A percentile compares a stretch with the other conserved stretches of the same genome.
Evolutionary conservation across 2,888 invertebrate genomes (phyloP).

Genomic region (Coenonympha arcania): DNA sequence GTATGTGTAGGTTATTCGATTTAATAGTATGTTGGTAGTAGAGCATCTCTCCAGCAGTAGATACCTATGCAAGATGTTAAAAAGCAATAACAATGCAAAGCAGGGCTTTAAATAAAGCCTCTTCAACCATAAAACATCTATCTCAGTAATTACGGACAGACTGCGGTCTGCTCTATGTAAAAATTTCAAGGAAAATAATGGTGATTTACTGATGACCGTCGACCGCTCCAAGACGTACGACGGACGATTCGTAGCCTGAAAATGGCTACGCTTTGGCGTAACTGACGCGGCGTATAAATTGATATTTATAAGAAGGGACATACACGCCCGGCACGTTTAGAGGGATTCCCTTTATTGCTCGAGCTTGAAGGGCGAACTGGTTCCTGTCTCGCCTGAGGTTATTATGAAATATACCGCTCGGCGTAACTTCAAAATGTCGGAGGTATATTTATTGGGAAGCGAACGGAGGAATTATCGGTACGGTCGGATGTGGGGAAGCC

Average conservation of each 20-base stretch:
- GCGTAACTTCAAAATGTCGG: constrained; percentile 68
- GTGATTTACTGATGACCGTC: constrained; percentile 53
- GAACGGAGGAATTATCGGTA: constrained; percentile 63
- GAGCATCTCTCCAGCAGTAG: background rate
- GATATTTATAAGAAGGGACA: constrained; percentile 74
- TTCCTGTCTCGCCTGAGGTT: constrained; percentile 64
- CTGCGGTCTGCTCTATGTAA: constrained; percentile 30
- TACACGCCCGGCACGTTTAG: constrained; percentile 58
- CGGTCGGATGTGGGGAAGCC: constrained; percentile 65
- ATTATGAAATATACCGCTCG: constrained; percentile 68
- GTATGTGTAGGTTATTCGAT: too few relatives aligned
- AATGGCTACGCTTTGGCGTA: constrained; percentile 61
- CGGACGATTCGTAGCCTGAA: constrained; percentile 61
- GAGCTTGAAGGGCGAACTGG: constrained; percentile 55
- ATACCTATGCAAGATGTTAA: constrained; percentile 13
- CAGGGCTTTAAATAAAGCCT: constrained; percentile 20
- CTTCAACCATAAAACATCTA: constrained; percentile 23
- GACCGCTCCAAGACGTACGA: constrained; percentile 49
- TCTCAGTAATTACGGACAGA: constrained; percentile 25
- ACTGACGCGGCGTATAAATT: constrained; percentile 71
- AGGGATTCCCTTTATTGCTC: constrained; percentile 73
- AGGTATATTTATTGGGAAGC: constrained; percentile 68
- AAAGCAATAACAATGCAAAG: constrained; percentile 22
- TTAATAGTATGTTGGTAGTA: background rate
- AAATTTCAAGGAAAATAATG: constrained; percentile 45